Evolutionary conservation across 2,113 vertebrate species (phyloP), one percentile per base, ranked within the genome.

Genomic region (Corvus cornix): DNA sequence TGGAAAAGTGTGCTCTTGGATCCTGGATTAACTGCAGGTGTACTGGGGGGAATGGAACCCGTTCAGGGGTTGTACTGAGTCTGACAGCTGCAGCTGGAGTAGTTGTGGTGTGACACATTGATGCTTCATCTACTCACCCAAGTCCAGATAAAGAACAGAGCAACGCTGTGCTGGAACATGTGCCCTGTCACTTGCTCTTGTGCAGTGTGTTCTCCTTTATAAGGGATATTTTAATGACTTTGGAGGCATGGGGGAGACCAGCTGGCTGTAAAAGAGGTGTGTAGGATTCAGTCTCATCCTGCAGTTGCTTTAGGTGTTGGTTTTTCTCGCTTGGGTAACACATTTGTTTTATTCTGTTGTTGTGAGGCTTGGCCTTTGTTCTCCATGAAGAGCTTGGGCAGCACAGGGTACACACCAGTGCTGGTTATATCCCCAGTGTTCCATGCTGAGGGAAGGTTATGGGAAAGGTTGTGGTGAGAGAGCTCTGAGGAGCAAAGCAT

Each of bases 121-220:
- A 3, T 11, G 5, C 24, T 62, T n/a, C 13, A 5, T 24, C 28
- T 77, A 1, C 39, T 83, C 53, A 31, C 52, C 10, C 22, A 8
- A 30, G 14, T 10, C 28, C 15, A 7, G 48, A 19, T 59, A 16
- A 55, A 62, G 20, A 23, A 16, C 3, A 6, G 41, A 37, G 13
- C 0, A 1, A 20, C 30, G 11, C 4, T 0, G 6, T 64, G 39
- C 18, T 5, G 1, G 5, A 18, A 1, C 2, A 2, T 7, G 39
- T 43, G 43, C 33, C 0, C 1, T 69, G 67, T 27, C 37, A 10
- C 31, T 56, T 60, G 21, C 22, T 77, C 14, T 60, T 26, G 2
- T 15, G 39, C 33, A 21, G 4, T 18, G 19, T 28, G 3, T 74
- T 46, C 46, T 4, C 17, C 27, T 60, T 79, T 13, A 3, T 11